Base-by-base conservation (phyloP, 2,113 vertebrate species). In the Chionodraco myersi region DNA sequence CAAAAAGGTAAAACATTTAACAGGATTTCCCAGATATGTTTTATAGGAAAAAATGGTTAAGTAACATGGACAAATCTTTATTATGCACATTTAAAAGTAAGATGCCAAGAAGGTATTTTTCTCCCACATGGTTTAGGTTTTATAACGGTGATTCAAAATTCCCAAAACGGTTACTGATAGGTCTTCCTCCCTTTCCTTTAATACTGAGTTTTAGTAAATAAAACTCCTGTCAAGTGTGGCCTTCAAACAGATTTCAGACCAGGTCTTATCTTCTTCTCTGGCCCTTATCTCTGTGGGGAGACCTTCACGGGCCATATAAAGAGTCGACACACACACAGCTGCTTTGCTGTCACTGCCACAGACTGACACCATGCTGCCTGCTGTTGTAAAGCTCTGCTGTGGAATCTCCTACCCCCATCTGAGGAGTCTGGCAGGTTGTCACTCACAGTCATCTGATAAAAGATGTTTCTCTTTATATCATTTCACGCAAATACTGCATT, bases 331-430 rank as follows among this genome's bases (percentile, higher is more conserved):
- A 16, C 36, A 2, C 23, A 52, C 58, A 21, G 23, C 48, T 59
- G 3, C 56, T 68, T 54, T 69, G 60, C 59, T 51, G 82, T 83
- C 90, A 72, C 87, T 83, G 66, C 70, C 73, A 10, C 53, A 67
- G 71, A 82, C 87, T 60, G 2, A 45, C 54, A 79, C 54, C 67
- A 96, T 96, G 96, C 90, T 96, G 88, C 92, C 62, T 45, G 96
- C 95, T 51, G 94, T 96, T 6, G 57, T 95, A 11, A 96, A 97
- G 87, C 94, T 96, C 57, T 96, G 95, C 92, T 96, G 96, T 48
- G 96, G 95, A 75, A 96, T 96, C 41, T 93, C 95, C 52, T 95
- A 96, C 10, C 93, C 95, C 18, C 95, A 95, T 51, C 82, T 95
- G 9, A 83, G 91, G 77, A 94, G 61, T 73, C 91, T 90, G 83